Conservation (phyloP, 2,888 invertebrate species). For the Sinodicranocentrus sp. region DNA sequence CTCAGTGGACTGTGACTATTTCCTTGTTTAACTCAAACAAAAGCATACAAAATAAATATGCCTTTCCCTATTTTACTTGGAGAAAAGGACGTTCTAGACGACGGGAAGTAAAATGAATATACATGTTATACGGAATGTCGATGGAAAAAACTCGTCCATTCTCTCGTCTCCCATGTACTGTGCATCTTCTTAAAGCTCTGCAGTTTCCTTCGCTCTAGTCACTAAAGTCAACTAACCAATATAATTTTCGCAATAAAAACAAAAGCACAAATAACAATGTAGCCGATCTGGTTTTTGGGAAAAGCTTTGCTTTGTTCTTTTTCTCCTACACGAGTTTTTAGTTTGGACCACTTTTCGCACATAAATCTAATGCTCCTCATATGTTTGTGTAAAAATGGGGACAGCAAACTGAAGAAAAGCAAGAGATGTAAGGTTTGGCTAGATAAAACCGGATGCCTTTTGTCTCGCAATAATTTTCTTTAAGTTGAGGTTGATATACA, state of each 20-base stretch:
- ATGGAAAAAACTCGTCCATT: no score
- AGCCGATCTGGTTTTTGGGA: conserved; percentile 40
- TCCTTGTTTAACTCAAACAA: conserved; percentile 67
- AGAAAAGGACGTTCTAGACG: conserved; percentile 28
- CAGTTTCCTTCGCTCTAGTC: no score
- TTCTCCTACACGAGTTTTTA: conserved; percentile 6
- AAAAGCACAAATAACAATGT: not conserved
- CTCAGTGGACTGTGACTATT: conserved; percentile 65
- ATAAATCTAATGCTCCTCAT: conserved; percentile 60
- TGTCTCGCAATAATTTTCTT: conserved; percentile 64
- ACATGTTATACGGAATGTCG: not conserved
- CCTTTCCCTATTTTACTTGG: conserved; percentile 48
- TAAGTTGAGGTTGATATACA: conserved; percentile 47
- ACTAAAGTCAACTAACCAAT: not conserved
- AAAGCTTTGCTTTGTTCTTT: conserved; percentile 26
- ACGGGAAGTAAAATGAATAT: conserved; percentile 6
- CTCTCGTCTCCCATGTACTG: no score
- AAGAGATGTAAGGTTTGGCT: conserved; percentile 42
- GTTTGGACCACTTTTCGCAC: conserved; percentile 30
- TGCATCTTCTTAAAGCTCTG: no score
- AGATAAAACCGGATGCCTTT: conserved; percentile 66
- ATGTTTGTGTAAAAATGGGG: conserved; percentile 43
- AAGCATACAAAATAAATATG: conserved; percentile 53
- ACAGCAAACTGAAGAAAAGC: conserved; percentile 56
- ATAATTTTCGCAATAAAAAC: conserved; percentile 57